Evolutionary conservation across 2,888 invertebrate species (phyloP), one percentile per base, ranked within the genome.

Genomic region (Melikaiella ostensackeni): DNA sequence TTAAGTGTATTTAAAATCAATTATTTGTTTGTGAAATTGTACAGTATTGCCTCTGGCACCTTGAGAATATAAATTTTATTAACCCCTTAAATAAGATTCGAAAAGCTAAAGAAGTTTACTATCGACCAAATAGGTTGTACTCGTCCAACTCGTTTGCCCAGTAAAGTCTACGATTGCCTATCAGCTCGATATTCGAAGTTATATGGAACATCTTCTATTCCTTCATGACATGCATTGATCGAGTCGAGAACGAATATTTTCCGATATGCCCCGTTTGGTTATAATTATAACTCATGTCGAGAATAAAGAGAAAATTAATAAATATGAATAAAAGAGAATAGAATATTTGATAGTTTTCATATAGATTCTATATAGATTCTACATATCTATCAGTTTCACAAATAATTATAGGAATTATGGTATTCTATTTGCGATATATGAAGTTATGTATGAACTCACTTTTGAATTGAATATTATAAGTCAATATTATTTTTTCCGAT

Each of bases 131-230:
- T n/a, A n/a, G n/a, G 30, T 55, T 70, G 70, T 55, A 70, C 70
- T 55, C n/a, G 70, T 55, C 70, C 30, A 70, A 70, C 70, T 55
- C 50, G 70, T 70, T 70, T 70, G 30, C n/a, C 30, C 33, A 70
- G 50, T 33, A 30, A 63, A 63, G 50, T 70, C 46, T 30, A 46
- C 50, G 30, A 70, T 70, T 70, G 50, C 63, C 21, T 63, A 19
- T 63, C 33, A 63, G 35, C 21, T 63, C 35, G n/a, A 63, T 63
- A 63, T 35, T 63, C 35, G 62, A 63, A 35, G 33, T 63, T 63
- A 63, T 63, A 63, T 63, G 62, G 3, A 35, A 8, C 33, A 35
- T 63, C 63, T 63, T 62, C 38, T 13, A 13, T 13, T 38, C 62
- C 21, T 27, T 19, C 55, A 59, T 59, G 16, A 59, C 59, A 59